Evolutionary conservation across 2,888 invertebrate species (phyloP).

Genomic region (Xanthia icteritia): DNA sequence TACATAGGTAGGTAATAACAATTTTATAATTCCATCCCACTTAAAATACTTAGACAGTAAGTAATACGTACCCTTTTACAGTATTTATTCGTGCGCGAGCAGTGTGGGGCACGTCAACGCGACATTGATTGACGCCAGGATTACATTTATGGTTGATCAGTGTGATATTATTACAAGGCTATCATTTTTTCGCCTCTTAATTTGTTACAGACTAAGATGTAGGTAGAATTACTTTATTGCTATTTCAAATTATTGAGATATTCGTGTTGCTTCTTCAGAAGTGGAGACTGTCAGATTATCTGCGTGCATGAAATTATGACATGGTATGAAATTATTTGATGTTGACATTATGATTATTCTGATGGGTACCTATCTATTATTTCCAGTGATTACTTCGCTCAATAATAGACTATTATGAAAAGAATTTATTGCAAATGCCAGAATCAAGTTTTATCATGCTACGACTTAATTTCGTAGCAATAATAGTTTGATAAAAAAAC

Average conservation of each 20-base stretch:
- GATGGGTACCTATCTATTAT: too few relatives aligned
- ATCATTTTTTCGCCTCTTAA: not conserved
- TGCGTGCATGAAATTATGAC: too few relatives aligned
- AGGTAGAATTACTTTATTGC: too few relatives aligned
- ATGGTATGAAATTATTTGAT: too few relatives aligned
- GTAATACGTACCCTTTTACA: not conserved
- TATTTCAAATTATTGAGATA: not conserved
- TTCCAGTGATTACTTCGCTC: too few relatives aligned
- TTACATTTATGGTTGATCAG: not conserved
- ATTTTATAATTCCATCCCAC: not conserved
- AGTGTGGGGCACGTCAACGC: not conserved
- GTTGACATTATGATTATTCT: too few relatives aligned
- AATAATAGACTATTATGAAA: too few relatives aligned
- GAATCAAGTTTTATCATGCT: not conserved
- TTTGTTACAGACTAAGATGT: too few relatives aligned
- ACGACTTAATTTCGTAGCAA: not conserved
- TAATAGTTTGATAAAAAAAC: not conserved
- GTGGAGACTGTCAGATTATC: not conserved
- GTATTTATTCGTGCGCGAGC: not conserved
- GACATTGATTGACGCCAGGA: slow-evolving; percentile 14
- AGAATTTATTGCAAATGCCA: not conserved
- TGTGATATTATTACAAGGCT: slow-evolving; percentile 7
- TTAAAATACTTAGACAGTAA: not conserved
- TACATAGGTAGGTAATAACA: too few relatives aligned
- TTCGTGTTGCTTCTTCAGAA: slow-evolving; percentile 13